Evolutionary conservation across 2,113 vertebrate genomes (phyloP), one percentile per base, ranked within the genome.

Genomic region (Eublepharis macularius): DNA sequence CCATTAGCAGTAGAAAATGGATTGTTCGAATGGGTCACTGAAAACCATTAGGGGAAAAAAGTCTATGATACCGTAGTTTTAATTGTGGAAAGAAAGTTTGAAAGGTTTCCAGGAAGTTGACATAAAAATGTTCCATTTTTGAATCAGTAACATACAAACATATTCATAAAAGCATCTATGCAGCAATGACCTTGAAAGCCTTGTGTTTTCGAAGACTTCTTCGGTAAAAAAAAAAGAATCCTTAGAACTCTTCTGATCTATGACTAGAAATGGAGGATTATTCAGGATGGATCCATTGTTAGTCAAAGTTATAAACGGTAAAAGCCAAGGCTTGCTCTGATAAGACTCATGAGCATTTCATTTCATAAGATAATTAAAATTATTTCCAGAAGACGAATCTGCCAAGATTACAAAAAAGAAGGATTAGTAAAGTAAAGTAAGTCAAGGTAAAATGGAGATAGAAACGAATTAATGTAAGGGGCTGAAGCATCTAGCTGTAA

Each of bases 71-170:
- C 14, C 86, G 16, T 68, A 1, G 1, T 57, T 2, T 1, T 1
- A 16, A 2, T 74, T 60, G 47, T 6, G 8, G 26, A 78, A 77
- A 68, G 7, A 54, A 1, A 36, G 76, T 29, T 26, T 79, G 57
- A 81, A 94, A 80, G 12, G 17, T 81, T 76, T 39, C 29, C 87
- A 84, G 90, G 16, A 86, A 78, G 12, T 65, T 70, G 60, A 81
- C 87, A 80, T 78, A 72, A 78, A 91, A 91, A 73, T 3, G 63
- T 79, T 84, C 74, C 7, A 70, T 0, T 82, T 43, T 36, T 85
- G 4, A 10, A 74, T 84, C 29, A 81, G 79, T 21, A 88, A 8
- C 5, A 6, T 24, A 70, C 54, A 89, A 86, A 81, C 34, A 1
- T 79, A 41, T 34, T 81, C n/a, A 24, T 82, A 84, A 60, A 2